These are phyloP conservation scores for Talpa occidentalis DNA, from an alignment of 2,113 vertebrate genomes.

Conservation along the genomic window DNA sequence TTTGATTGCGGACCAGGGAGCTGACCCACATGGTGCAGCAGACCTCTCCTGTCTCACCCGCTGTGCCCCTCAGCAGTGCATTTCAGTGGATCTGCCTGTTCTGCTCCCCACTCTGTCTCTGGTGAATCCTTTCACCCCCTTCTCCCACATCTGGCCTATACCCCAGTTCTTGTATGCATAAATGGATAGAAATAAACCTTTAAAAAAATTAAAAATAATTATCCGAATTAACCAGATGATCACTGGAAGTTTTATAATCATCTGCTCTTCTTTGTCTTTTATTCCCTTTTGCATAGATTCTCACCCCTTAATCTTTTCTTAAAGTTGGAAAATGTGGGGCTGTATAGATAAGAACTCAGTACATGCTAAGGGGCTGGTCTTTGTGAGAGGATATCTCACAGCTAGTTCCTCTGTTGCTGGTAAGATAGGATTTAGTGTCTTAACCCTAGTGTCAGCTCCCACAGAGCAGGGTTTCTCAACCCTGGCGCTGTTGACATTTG, in stretches of 20 bases:
- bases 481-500: background rate
- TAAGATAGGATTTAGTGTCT: background rate
- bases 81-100: too few relatives aligned
- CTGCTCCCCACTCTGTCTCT: too few relatives aligned
- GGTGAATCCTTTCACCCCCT: too few relatives aligned
- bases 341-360: background rate
- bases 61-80: too few relatives aligned
- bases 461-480: background rate
- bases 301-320: background rate
- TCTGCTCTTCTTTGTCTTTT: background rate
- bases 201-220: too few relatives aligned
- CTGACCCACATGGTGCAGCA: too few relatives aligned
- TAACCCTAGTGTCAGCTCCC: background rate
- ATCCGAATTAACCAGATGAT: conserved; percentile 17
- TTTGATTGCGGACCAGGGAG: too few relatives aligned
- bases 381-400: background rate
- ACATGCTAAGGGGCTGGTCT: background rate
- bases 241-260: background rate
- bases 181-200: too few relatives aligned
- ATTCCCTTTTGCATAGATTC: background rate
- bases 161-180: too few relatives aligned
- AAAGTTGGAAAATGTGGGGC: background rate
- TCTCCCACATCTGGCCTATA: too few relatives aligned
- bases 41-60: too few relatives aligned
- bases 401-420: background rate